Percentiles rank a stretch among this genome's conserved stretches.
Conservation (phyloP, 2,888 invertebrate genomes). For the Diaperis boleti region DNA sequence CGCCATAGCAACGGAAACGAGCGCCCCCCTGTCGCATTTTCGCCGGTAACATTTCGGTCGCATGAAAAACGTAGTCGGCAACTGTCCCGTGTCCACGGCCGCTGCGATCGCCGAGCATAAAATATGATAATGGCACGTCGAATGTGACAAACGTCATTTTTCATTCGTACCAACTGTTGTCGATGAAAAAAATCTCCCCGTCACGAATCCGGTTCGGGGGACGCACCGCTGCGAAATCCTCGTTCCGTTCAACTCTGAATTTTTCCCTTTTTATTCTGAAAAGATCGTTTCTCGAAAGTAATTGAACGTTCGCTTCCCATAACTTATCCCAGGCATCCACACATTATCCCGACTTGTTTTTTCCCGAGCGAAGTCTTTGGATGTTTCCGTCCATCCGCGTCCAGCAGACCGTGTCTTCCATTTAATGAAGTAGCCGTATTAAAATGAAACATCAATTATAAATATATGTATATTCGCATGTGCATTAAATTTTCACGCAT, state of each 20-base stretch:
- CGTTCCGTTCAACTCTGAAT: conserved; percentile 23
- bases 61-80: background rate
- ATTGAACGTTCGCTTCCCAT: conserved; percentile 33
- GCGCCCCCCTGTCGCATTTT: too few relatives aligned
- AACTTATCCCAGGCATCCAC: conserved; percentile 35
- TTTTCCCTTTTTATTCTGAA: conserved; percentile 24
- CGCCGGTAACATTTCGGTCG: too few relatives aligned
- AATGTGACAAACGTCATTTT: conserved; percentile 14
- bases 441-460: conserved; percentile 61
- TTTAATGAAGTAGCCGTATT: conserved; percentile 61
- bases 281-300: conserved; percentile 33
- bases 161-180: conserved; percentile 4
- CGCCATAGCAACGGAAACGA: too few relatives aligned
- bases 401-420: conserved; percentile 61
- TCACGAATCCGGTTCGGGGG: conserved; percentile 26
- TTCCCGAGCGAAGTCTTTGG: conserved; percentile 26
- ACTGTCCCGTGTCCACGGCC: too few relatives aligned
- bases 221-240: conserved; percentile 28
- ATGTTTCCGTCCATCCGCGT: conserved; percentile 20
- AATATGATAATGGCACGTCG: conserved; percentile 7
- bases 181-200: conserved; percentile 6
- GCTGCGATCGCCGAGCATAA: background rate
- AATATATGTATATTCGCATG: conserved; percentile 60
- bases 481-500: conserved; percentile 62
- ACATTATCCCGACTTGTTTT: conserved; percentile 30